Percentiles rank a stretch among this genome's conserved stretches.
Evolutionary conservation across 2,797 vertebrate species (phyloP).

Genomic region (Scolopax rusticola): DNA sequence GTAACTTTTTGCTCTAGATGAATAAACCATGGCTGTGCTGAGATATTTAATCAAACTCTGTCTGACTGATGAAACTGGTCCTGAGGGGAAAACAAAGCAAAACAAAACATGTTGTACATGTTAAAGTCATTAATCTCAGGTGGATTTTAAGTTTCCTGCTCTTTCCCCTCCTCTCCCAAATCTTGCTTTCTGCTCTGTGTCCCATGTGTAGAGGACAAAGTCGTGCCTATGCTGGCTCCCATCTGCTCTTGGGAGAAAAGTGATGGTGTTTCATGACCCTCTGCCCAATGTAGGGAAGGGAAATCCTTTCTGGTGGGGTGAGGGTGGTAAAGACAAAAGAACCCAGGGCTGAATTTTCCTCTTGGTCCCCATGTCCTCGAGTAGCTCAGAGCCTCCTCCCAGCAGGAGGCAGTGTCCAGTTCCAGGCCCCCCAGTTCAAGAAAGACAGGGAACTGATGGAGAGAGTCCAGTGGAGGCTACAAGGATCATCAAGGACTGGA

Average conservation of each 20-base stretch:
- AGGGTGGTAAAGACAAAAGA: accelerated
- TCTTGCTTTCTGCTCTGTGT: not conserved
- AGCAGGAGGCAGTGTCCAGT: not conserved
- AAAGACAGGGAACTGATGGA: not conserved
- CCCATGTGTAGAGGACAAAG: not conserved
- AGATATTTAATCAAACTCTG: slow-evolving; percentile 59
- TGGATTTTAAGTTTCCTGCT: slow-evolving; percentile 59
- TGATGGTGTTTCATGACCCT: not conserved
- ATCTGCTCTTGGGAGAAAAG: not conserved
- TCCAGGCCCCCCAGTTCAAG: not conserved
- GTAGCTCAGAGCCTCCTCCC: not conserved
- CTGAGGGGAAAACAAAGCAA: slow-evolving; percentile 39
- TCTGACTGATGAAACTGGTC: slow-evolving; percentile 46
- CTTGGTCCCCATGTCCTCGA: not conserved
- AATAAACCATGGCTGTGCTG: slow-evolving; percentile 36
- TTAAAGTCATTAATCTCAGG: slow-evolving; percentile 65
- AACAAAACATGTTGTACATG: slow-evolving; percentile 39
- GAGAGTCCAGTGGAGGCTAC: not conserved
- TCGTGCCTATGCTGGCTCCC: not conserved
- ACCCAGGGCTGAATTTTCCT: not conserved
- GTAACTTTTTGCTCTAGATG: not conserved
- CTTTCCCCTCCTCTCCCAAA: not conserved
- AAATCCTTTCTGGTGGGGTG: not conserved
- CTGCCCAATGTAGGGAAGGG: not conserved
- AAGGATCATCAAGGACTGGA: not conserved